Base-by-base conservation (phyloP, 2,888 invertebrate species). In the Habroteleia sp. region DNA sequence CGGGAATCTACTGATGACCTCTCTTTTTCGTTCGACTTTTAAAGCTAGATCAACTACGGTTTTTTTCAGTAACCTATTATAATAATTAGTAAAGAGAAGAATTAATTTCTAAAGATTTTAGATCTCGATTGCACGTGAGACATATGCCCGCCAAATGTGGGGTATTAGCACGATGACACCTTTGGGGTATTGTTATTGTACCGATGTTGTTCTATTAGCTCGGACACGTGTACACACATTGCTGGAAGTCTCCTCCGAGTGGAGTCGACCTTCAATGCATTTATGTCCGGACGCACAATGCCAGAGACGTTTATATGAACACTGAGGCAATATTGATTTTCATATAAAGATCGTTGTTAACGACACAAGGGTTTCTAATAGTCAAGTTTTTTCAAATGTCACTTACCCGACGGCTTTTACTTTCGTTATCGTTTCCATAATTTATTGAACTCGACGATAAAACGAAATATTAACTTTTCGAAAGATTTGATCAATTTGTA, bases 231-330 rank as follows among this genome's bases (percentile, higher is more conserved):
- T 56, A 56, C 31, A 31, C 23, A 39, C 46, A 39, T 44, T 35
- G 46, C 46, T 56, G 37, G 29, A 46, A 66, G 25, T 39, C 44
- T 46, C 31, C 25, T 52, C 16, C 11, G 23, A 39, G 44, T 13
- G 10, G 23, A 29, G 14, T 39, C 56, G 56, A 56, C 56, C 66
- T 66, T 66, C 44, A 25, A 66, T 54, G 54, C 46, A 20, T 54
- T 54, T 66, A 44, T 54, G 46, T 66, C 37, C 54, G 37, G 54
- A 54, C 46, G 44, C 39, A 65, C 65, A 65, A 42, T 65, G 42
- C 42, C 52, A 63, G 23, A 42, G 31, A 42, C 52, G 20, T 44
- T 65, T 50, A 8, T 42, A 35, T 27, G 29, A 65, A 52, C 44
- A 33, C 14, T 16, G 13, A 54, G 13, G 52, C 27, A 37, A 16